Evolutionary conservation across 2,888 invertebrate species (phyloP).

Genomic region (Ceratothoa steindachneri): DNA sequence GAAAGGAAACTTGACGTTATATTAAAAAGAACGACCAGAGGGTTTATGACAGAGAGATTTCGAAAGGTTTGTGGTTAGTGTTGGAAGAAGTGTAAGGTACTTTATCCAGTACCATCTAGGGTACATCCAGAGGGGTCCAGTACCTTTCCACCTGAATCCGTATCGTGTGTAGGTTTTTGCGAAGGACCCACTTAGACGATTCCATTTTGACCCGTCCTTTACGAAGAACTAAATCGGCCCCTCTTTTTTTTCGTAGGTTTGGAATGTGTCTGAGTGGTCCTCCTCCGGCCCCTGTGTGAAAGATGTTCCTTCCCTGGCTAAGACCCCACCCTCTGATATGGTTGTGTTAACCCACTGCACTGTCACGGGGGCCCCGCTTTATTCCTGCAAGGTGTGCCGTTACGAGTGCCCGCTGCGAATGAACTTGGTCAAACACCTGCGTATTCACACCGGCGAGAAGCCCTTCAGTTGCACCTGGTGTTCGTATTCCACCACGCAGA

Average conservation of each 20-base stretch:
- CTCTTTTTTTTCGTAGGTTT: background rate
- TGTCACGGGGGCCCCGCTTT: background rate
- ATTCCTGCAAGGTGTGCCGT: background rate
- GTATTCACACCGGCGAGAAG: constrained; percentile 38
- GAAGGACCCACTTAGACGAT: too few relatives aligned
- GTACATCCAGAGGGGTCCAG: too few relatives aligned
- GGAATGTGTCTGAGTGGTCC: background rate
- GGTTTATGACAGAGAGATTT: too few relatives aligned
- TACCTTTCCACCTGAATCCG: too few relatives aligned
- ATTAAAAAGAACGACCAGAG: too few relatives aligned
- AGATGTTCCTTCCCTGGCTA: background rate
- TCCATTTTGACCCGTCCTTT: too few relatives aligned
- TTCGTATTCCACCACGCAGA: constrained; percentile 34
- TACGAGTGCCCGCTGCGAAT: background rate
- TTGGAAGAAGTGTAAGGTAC: too few relatives aligned
- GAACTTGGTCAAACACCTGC: constrained; percentile 23
- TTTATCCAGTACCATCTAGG: too few relatives aligned
- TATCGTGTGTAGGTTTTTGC: too few relatives aligned
- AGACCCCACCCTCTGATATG: background rate
- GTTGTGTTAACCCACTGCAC: background rate
- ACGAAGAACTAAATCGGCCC: background rate
- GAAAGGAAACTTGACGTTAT: too few relatives aligned
- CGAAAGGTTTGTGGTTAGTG: too few relatives aligned
- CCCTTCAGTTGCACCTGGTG: constrained; percentile 32
- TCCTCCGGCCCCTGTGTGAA: too few relatives aligned